phyloP scores from a whole-genome alignment of 2,113 vertebrate species.

The Carassius carassius region DNA sequence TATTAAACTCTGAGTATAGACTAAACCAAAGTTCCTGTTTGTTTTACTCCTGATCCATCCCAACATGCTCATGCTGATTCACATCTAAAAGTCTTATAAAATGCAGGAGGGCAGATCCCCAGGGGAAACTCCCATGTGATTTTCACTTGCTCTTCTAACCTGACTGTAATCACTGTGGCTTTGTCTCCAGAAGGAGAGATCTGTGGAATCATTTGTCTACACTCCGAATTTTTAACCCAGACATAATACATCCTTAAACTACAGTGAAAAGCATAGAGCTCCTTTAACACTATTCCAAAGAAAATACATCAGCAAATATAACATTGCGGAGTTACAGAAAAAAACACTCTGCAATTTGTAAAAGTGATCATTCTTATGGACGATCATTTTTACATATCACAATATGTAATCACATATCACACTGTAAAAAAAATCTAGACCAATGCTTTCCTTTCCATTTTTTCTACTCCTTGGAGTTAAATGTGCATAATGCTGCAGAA shows the following conservation, averaged over 20 bases:
- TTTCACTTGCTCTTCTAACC: constrained; percentile 35
- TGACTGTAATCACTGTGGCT: constrained; percentile 45
- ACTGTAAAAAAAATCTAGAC: not conserved
- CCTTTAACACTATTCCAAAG: not conserved
- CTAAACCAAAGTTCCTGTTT: not conserved
- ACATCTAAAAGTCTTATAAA: not conserved
- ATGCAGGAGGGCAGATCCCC: not conserved
- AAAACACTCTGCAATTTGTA: not conserved
- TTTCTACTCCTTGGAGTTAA: not conserved
- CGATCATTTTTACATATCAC: not conserved
- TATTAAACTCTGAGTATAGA: no score
- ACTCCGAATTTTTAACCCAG: constrained; percentile 1
- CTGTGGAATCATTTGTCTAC: constrained; percentile 32
- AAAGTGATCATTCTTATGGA: not conserved
- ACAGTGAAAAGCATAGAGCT: constrained; percentile 17
- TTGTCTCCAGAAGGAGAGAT: constrained; percentile 35
- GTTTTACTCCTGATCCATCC: not conserved
- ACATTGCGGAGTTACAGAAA: not conserved
- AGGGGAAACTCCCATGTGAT: constrained; percentile 41
- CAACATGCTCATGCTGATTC: not conserved
- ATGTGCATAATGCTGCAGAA: constrained; percentile 1
- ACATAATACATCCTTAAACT: not conserved
- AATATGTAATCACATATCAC: no score
- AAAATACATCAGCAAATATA: not conserved
- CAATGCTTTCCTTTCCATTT: not conserved